Conservation (phyloP, 2,888 invertebrate species). For the Cheilosia urbana region DNA sequence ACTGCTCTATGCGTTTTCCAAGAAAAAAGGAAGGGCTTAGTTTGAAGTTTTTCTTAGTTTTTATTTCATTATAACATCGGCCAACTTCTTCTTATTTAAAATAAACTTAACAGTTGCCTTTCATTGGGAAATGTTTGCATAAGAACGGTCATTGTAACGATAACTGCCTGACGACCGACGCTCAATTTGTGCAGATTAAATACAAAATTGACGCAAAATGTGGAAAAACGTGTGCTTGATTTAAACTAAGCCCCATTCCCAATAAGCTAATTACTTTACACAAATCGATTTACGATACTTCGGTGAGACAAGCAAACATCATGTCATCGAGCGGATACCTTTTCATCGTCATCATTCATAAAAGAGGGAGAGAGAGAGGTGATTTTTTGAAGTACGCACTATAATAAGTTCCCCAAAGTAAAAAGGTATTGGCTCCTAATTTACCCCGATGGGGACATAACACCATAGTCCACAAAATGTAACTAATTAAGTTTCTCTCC, state of each 20-base stretch:
- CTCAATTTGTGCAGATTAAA: too few relatives aligned
- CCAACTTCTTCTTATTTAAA: too few relatives aligned
- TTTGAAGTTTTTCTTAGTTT: too few relatives aligned
- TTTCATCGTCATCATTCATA: constrained; percentile 8
- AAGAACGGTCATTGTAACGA: too few relatives aligned
- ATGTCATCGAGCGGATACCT: constrained; percentile 37
- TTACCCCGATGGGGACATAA: neutral
- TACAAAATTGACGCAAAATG: too few relatives aligned
- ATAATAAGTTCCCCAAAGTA: neutral
- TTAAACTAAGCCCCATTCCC: neutral
- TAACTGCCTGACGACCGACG: too few relatives aligned
- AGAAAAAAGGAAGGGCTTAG: too few relatives aligned
- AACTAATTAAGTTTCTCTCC: constrained; percentile 45
- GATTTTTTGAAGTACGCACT: neutral
- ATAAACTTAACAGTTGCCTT: too few relatives aligned
- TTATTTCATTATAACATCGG: too few relatives aligned
- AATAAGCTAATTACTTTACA: constrained; percentile 29
- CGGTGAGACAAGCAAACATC: constrained; percentile 21
- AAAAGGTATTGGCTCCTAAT: neutral
- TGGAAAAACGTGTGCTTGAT: neutral
- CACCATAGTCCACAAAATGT: constrained; percentile 20
- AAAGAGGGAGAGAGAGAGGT: neutral
- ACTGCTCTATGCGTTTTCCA: too few relatives aligned
- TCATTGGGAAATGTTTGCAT: too few relatives aligned
- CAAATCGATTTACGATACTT: constrained; percentile 44